Conservation (phyloP, 2,888 invertebrate species). For the Epinotia brunnichana region DNA sequence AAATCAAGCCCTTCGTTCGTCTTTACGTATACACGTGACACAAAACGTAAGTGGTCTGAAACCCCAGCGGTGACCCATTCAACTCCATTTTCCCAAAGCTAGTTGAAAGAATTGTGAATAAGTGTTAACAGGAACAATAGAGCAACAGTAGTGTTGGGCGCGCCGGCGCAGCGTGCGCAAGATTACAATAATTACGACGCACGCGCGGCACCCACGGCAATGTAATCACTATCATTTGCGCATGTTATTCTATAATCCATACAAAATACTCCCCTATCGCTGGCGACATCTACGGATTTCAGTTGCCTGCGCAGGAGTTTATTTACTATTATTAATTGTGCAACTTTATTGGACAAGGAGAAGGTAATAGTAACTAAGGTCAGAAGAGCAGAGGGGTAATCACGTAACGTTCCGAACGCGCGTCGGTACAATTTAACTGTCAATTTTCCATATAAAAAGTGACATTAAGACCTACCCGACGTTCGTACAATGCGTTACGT, state of each 20-base stretch:
- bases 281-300: slow-evolving; percentile 62
- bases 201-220: slow-evolving; percentile 68
- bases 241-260: slow-evolving; percentile 79
- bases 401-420: no score
- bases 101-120: slow-evolving; percentile 45
- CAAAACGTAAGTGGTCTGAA: slow-evolving; percentile 19
- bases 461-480: no score
- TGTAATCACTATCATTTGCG: slow-evolving; percentile 82
- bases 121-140: slow-evolving; percentile 51
- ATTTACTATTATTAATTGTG: slow-evolving; percentile 35
- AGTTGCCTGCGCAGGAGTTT: slow-evolving; percentile 2
- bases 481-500: no score
- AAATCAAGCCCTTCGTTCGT: neutral
- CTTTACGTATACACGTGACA: neutral
- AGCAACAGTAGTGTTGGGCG: slow-evolving; percentile 49
- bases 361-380: neutral
- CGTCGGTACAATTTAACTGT: no score
- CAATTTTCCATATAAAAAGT: no score
- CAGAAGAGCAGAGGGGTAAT: neutral
- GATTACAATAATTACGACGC: slow-evolving; percentile 82
- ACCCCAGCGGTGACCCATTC: slow-evolving; percentile 32
- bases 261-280: slow-evolving; percentile 73
- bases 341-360: neutral
- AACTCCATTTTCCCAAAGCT: slow-evolving; percentile 35
- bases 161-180: slow-evolving; percentile 61